Percentiles rank a stretch among this genome's conserved stretches.
phyloP scores from a whole-genome alignment of 2,888 invertebrate genomes.

The Brachyptera risi region DNA sequence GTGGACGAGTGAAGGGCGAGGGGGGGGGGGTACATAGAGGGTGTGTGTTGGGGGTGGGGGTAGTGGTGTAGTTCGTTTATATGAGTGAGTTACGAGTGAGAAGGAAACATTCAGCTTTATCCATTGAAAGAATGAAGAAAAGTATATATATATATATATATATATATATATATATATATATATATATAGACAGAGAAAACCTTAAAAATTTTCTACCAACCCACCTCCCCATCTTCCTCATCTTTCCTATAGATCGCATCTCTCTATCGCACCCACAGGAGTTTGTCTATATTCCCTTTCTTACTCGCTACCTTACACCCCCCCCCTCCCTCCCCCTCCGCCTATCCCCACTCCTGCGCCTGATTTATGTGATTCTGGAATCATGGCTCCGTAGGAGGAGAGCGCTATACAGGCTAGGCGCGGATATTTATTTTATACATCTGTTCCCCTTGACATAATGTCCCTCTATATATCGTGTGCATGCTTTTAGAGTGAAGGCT shows the following conservation, averaged over 20 bases:
- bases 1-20: constrained; percentile 12
- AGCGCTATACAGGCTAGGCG: constrained; percentile 48
- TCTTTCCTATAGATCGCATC: not conserved
- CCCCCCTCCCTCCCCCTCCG: too few species aligned
- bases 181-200: too few species aligned
- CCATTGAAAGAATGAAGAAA: constrained; percentile 22
- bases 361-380: constrained; percentile 61
- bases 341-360: constrained; percentile 40
- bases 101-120: constrained; percentile 16
- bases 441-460: constrained; percentile 62
- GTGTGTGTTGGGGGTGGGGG: constrained; percentile 23
- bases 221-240: constrained; percentile 1
- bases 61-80: constrained; percentile 19
- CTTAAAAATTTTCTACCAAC: constrained; percentile 12
- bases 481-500: constrained; percentile 60
- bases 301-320: constrained; percentile 34
- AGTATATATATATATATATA: too few species aligned
- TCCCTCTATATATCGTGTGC: constrained; percentile 60
- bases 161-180: too few species aligned
- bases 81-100: constrained; percentile 22
- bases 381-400: constrained; percentile 48
- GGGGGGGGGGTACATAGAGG: constrained; percentile 15
- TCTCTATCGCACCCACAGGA: constrained; percentile 18
- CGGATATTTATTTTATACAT: constrained; percentile 57
- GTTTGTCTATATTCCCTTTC: constrained; percentile 14